A percentile compares a stretch with the other conserved stretches of the same genome.
Evolutionary conservation across 2,797 vertebrate species (phyloP).

Genomic region (Vultur gryphus): DNA sequence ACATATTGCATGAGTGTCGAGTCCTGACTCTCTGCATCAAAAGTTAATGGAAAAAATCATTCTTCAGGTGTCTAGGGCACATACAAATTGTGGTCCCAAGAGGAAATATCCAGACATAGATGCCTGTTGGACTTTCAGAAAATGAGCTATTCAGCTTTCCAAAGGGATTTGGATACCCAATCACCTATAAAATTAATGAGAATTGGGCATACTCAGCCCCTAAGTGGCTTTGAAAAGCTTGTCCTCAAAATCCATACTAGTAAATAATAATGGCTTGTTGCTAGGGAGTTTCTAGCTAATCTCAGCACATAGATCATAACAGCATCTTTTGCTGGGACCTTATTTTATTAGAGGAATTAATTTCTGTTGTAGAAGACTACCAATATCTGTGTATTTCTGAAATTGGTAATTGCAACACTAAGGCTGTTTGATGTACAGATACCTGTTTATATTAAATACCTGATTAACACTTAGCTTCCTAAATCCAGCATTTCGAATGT

Average conservation of each 20-base stretch:
- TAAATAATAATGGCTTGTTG: constrained; percentile 19
- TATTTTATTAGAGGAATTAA: background rate
- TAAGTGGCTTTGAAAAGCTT: constrained; percentile 43
- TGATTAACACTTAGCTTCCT: background rate
- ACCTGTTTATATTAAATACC: background rate
- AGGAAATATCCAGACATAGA: background rate
- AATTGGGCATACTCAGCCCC: constrained; percentile 2
- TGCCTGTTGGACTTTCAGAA: background rate
- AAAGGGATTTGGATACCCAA: background rate
- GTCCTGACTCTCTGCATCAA: background rate
- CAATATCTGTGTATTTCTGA: background rate
- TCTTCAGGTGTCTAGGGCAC: background rate
- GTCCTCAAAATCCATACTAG: background rate
- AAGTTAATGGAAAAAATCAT: constrained; percentile 39
- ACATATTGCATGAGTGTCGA: constrained; percentile 43
- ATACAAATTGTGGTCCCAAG: background rate
- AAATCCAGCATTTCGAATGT: background rate
- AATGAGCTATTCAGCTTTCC: constrained; percentile 13
- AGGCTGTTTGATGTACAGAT: background rate
- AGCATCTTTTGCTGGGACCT: background rate
- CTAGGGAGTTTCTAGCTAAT: background rate
- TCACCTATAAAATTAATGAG: constrained; percentile 58
- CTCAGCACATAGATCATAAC: background rate
- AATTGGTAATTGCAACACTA: background rate
- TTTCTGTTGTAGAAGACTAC: background rate